Evolutionary conservation across 1,140 invertebrate species (phyloP).

Genomic region (Bombus waltoni): DNA sequence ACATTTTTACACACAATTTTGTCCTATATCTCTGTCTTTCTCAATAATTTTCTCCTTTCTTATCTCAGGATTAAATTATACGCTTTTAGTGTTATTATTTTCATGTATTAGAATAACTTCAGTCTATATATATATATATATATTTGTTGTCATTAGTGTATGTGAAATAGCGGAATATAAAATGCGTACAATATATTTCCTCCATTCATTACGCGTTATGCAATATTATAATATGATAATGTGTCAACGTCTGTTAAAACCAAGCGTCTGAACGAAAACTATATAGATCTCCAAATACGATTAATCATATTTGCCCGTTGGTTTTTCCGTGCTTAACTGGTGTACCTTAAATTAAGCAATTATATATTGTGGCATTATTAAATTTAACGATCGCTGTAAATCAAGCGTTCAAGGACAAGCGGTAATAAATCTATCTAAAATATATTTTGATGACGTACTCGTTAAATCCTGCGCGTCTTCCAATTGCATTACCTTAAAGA

Average conservation of each 20-base stretch:
- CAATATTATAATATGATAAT: too few relatives aligned
- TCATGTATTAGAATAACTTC: too few relatives aligned
- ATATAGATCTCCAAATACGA: not conserved
- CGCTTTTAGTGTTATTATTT: too few relatives aligned
- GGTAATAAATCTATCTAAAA: conserved; percentile 35
- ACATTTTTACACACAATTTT: not conserved
- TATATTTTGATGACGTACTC: conserved; percentile 34
- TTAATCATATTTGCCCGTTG: not conserved
- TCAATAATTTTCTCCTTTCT: not conserved
- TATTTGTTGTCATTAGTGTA: too few relatives aligned
- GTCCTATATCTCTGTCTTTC: not conserved
- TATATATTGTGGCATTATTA: conserved; percentile 19
- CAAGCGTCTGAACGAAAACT: not conserved
- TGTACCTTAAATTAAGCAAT: not conserved
- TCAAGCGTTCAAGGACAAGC: not conserved
- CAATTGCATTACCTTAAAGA: conserved; percentile 11
- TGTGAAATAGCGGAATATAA: too few relatives aligned
- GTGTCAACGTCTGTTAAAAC: not conserved
- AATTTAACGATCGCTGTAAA: conserved; percentile 37
- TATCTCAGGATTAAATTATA: too few relatives aligned
- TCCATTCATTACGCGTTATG: too few relatives aligned
- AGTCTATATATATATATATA: too few relatives aligned
- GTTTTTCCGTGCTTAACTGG: not conserved
- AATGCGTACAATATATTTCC: too few relatives aligned
- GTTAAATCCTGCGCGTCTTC: conserved; percentile 20